These are phyloP conservation scores for Lepus europaeus DNA, from an alignment of 2,113 vertebrate species.

Conservation along the genomic window DNA sequence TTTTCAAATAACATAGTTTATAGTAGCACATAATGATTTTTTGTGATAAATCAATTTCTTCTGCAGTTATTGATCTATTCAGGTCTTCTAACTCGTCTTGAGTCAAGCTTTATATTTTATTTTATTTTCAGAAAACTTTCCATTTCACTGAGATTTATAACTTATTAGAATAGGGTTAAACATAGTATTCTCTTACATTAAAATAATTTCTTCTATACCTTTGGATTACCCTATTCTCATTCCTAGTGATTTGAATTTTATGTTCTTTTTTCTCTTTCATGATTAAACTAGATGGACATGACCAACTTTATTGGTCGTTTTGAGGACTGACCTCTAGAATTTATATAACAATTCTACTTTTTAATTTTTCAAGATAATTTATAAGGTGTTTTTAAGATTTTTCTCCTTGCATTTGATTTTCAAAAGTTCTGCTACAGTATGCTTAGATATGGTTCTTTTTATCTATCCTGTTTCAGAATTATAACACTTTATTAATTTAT, in stretches of 20 bases:
- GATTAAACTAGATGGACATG: conserved; percentile 19
- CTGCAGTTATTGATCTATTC: not conserved
- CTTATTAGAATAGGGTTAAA: conserved; percentile 16
- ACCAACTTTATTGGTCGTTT: not conserved
- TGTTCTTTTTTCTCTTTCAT: conserved; percentile 25
- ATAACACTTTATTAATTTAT: conserved; percentile 27
- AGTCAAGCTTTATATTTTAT: not conserved
- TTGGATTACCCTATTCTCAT: conserved; percentile 20
- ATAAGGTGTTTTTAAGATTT: conserved; percentile 27
- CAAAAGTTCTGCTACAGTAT: not conserved
- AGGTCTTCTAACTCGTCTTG: not conserved
- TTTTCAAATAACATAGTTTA: conserved; percentile 9
- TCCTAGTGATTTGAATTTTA: not conserved
- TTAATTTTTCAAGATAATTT: conserved; percentile 57
- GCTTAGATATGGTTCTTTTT: not conserved
- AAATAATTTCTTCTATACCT: not conserved
- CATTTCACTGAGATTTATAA: conserved; percentile 12
- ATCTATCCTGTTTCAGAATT: conserved; percentile 32
- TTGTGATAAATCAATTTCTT: conserved; percentile 42
- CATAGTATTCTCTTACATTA: not conserved
- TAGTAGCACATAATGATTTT: not conserved
- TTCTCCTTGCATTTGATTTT: conserved; percentile 35
- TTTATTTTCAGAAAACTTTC: conserved; percentile 38
- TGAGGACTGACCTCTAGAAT: not conserved
- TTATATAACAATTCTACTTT: conserved; percentile 39